A percentile compares a stretch with the other conserved stretches of the same genome.
phyloP scores from a whole-genome alignment of 2,888 invertebrate species.

The Melanostoma scalare region DNA sequence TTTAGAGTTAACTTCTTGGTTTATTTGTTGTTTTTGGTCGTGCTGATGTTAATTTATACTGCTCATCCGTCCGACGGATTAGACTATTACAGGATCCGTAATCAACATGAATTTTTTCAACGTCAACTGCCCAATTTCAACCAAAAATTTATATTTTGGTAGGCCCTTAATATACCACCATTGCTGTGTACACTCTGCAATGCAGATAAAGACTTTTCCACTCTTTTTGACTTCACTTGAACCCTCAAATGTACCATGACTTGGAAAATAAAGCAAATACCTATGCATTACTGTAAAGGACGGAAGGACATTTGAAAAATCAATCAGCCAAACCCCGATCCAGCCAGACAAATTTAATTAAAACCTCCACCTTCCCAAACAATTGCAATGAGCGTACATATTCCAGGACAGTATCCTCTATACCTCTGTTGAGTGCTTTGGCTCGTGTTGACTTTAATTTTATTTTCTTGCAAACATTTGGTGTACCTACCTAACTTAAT shows the following conservation, averaged over 20 bases:
- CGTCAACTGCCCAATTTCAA: too few species aligned
- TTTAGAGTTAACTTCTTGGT: too few species aligned
- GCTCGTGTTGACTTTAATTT: constrained; percentile 36
- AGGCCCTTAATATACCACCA: too few species aligned
- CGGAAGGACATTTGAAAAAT: constrained; percentile 55
- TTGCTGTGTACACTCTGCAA: too few species aligned
- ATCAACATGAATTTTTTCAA: too few species aligned
- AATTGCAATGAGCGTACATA: constrained; percentile 12
- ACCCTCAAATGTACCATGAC: not conserved
- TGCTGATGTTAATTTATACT: too few species aligned
- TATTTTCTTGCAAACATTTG: constrained; percentile 46
- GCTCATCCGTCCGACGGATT: too few species aligned
- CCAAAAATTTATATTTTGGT: too few species aligned
- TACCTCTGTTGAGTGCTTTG: not conserved
- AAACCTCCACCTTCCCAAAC: constrained; percentile 56
- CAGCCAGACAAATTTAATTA: constrained; percentile 71
- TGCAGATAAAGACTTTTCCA: too few species aligned
- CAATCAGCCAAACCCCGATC: constrained; percentile 59
- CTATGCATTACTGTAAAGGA: too few species aligned
- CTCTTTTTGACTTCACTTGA: not conserved
- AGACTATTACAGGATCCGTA: too few species aligned
- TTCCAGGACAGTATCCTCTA: not conserved
- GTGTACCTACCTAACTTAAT: constrained; percentile 7
- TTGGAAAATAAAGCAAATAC: constrained; percentile 43
- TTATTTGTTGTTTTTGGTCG: too few species aligned